Conservation (phyloP, 2,797 vertebrate species). For the Acestrorhynchus altus region DNA sequence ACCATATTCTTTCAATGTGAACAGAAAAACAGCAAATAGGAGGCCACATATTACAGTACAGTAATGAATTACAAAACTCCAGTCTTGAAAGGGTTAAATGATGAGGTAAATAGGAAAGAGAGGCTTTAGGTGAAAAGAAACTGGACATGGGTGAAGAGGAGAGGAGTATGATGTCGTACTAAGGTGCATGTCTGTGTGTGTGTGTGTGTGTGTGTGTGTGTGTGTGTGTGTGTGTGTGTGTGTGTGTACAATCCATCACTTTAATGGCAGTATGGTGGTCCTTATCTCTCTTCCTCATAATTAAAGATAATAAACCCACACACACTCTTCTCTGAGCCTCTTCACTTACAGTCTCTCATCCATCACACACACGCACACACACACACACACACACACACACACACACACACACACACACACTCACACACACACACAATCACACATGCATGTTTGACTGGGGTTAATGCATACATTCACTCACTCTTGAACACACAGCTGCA, state of each 20-base stretch:
- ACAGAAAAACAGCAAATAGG: too few relatives aligned
- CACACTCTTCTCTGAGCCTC: slow-evolving; percentile 43
- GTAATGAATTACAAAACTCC: not conserved
- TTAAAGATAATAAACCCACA: slow-evolving; percentile 59
- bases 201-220: slow-evolving; percentile 39
- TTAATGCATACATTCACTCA: slow-evolving; percentile 28
- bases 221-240: slow-evolving; percentile 40
- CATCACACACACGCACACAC: slow-evolving; percentile 27
- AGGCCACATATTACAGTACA: not conserved
- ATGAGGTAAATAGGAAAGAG: not conserved
- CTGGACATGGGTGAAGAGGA: not conserved
- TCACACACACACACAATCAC: slow-evolving; percentile 45
- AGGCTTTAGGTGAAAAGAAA: slow-evolving; percentile 26
- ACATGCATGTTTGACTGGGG: not conserved
- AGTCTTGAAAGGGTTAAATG: slow-evolving; percentile 26
- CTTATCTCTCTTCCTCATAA: slow-evolving; percentile 54
- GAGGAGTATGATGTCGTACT: not conserved
- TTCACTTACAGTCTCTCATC: slow-evolving; percentile 37
- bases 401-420: slow-evolving; percentile 36
- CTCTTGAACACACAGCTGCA: slow-evolving; percentile 53
- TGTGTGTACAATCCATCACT: slow-evolving; percentile 47
- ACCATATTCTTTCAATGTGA: too few relatives aligned
- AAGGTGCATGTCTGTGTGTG: not conserved
- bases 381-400: slow-evolving; percentile 26
- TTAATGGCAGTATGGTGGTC: slow-evolving; percentile 43